Base-by-base conservation (phyloP, 1,140 invertebrate species). In the Homarus americanus region DNA sequence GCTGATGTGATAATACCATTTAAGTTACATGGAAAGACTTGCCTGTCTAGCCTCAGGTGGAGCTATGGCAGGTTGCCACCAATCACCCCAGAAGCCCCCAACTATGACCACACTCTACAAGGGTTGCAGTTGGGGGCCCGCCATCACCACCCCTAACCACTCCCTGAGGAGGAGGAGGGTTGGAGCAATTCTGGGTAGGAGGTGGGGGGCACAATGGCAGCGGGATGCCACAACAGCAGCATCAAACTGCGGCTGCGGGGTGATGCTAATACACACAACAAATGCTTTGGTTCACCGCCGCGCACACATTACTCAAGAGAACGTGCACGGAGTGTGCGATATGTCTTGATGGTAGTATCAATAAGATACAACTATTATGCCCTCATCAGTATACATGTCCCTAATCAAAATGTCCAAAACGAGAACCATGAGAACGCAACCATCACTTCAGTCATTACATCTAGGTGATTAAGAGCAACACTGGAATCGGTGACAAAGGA, bases 1-100 rank as follows among this genome's bases (percentile, higher is more conserved):
- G 85, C 75, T 87, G 85, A 80, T 82, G 86, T 88, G 76, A 80
- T 88, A 88, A 88, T 88, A 88, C 86, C 86, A 88, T 88, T 63
- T 66, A 88, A 82, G 86, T 88, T 88, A 88, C 75, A 78, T 88
- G 86, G 86, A 88, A 88, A 88, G 86, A 88, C 86, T 82, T 88
- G 84, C 84, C 84, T 84, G 82, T 84, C 82, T 84, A 84, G 82
- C 82, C 58, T 84, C 82, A 72, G 82, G 53, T 41, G 58, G 82
- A 84, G 82, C 82, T 84, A 84, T 72, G 82, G 82, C 82, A 84
- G 82, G 82, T 66, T 84, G 63, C 63, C 58, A 44, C 63, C 63
- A 69, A 69, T 69, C n/a, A 69, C 63, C 63, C 63, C 63, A 69
- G 28, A 28, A 32, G 63, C 63, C 63, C 63, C 24, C 63, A 69